A percentile compares a stretch with the other conserved stretches of the same genome.
These are phyloP conservation scores for Asbolus verrucosus DNA, from an alignment of 1,140 invertebrate species.

Conservation along the genomic window DNA sequence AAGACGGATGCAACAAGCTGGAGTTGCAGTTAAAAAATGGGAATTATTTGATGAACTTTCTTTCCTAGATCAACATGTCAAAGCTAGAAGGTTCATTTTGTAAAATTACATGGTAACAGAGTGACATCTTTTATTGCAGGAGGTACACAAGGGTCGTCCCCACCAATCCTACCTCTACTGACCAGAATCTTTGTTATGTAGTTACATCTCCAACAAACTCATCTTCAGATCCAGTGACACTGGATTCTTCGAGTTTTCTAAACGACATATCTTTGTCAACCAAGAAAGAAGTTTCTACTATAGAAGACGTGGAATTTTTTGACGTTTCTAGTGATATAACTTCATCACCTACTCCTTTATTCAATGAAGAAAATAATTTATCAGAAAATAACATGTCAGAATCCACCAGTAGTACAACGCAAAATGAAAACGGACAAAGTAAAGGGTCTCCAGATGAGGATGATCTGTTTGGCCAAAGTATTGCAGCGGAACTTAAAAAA, in stretches of 20 bases:
- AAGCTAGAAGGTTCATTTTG: constrained; percentile 35
- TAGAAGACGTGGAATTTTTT: constrained; percentile 32
- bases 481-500: constrained; percentile 48
- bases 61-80: constrained; percentile 49
- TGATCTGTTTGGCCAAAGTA: constrained; percentile 50
- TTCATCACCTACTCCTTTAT: constrained; percentile 17
- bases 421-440: constrained; percentile 9
- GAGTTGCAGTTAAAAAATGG: constrained; percentile 42
- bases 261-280: constrained; percentile 8
- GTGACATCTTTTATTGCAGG: constrained; percentile 6
- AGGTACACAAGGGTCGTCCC: constrained; percentile 31
- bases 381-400: constrained; percentile 15
- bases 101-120: neutral
- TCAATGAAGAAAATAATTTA: constrained; percentile 15
- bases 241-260: constrained; percentile 9
- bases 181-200: neutral
- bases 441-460: constrained; percentile 45
- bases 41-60: constrained; percentile 46
- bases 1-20: constrained; percentile 27
- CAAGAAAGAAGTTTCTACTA: constrained; percentile 13
- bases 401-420: neutral
- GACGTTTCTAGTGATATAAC: constrained; percentile 31
- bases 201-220: constrained; percentile 11
- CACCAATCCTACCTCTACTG: neutral
- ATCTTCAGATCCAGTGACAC: neutral